Percentiles rank a stretch among this genome's conserved stretches.
Evolutionary conservation across 2,888 invertebrate genomes (phyloP).

Genomic region (Lithodes maja): DNA sequence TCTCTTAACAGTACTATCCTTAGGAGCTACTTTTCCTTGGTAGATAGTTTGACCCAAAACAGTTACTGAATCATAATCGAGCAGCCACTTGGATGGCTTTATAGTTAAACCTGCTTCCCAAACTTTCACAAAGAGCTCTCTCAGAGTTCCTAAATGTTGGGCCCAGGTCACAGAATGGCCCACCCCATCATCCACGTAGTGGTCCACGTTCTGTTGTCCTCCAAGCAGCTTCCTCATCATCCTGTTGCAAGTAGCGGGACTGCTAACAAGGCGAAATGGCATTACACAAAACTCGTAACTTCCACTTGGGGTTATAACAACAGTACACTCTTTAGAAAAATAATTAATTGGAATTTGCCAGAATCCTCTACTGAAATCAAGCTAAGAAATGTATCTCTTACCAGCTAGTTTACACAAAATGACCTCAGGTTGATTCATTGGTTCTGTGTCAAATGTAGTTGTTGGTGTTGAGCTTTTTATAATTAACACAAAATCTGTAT

Average conservation of each 20-base stretch:
- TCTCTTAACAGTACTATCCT: background rate
- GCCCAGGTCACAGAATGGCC: background rate
- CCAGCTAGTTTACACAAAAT: no score
- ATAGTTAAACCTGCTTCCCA: background rate
- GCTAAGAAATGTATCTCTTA: no score
- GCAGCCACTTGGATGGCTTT: background rate
- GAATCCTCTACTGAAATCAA: no score
- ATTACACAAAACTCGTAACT: background rate
- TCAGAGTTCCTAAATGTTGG: background rate
- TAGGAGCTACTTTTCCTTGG: background rate
- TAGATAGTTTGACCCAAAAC: background rate
- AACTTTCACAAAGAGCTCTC: background rate
- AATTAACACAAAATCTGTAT: no score
- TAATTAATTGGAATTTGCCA: no score
- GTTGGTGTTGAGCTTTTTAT: no score
- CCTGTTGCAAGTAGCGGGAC: background rate
- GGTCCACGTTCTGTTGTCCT: background rate
- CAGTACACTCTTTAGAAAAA: background rate
- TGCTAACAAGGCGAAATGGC: background rate
- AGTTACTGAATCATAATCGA: background rate
- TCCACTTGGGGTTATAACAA: background rate
- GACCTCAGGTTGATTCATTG: no score
- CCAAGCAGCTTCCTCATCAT: background rate
- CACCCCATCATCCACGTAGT: constrained; percentile 6
- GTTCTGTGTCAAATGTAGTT: no score